phyloP scores from a whole-genome alignment of 1,140 invertebrate species.

The Drosophila erecta region DNA sequence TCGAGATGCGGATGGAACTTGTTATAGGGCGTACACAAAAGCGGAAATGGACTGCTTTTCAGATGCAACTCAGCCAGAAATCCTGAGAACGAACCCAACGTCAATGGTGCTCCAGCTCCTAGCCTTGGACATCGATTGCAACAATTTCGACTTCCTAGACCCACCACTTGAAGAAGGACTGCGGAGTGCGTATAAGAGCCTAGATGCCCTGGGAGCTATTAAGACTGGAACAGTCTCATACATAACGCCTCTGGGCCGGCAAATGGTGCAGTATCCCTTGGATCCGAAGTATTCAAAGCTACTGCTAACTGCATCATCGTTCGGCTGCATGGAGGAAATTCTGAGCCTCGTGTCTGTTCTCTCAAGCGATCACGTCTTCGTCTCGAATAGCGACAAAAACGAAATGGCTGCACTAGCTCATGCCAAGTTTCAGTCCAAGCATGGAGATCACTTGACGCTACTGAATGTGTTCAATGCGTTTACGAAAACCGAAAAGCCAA shows the following conservation, averaged over 20 bases:
- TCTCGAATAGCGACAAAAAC: slow-evolving; percentile 86
- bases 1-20: slow-evolving; percentile 92
- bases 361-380: slow-evolving; percentile 87
- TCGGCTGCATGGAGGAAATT: slow-evolving; percentile 93
- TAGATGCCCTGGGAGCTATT: slow-evolving; percentile 91
- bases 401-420: slow-evolving; percentile 89
- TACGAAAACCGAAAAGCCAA: slow-evolving; percentile 89
- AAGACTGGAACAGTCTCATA: slow-evolving; percentile 79
- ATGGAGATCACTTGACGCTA: slow-evolving; percentile 97
- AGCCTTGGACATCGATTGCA: slow-evolving; percentile 92
- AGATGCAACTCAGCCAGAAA: slow-evolving; percentile 92
- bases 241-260: slow-evolving; percentile 92
- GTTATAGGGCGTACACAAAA: slow-evolving; percentile 93
- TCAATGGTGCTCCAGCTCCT: slow-evolving; percentile 88
- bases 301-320: slow-evolving; percentile 90
- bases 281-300: slow-evolving; percentile 96
- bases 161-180: slow-evolving; percentile 91
- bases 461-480: slow-evolving; percentile 95
- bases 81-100: slow-evolving; percentile 87
- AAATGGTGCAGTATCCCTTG: slow-evolving; percentile 96
- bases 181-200: slow-evolving; percentile 88
- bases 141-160: slow-evolving; percentile 96
- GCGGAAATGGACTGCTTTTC: slow-evolving; percentile 88
- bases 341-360: slow-evolving; percentile 87
- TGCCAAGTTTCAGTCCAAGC: slow-evolving; percentile 92